phyloP scores from a whole-genome alignment of 1,140 invertebrate species.

The Aradophagus sp. region DNA sequence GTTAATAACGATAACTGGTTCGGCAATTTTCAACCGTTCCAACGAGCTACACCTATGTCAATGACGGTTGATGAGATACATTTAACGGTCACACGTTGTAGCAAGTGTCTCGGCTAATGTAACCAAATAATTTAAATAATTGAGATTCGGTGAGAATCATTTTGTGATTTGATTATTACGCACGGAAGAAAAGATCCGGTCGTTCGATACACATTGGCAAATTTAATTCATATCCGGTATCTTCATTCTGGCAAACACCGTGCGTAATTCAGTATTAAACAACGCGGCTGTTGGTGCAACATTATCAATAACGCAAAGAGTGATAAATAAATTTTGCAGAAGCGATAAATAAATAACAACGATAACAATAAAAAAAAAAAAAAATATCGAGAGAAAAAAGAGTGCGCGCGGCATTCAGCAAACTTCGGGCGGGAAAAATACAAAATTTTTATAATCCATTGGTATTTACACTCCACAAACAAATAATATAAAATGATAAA shows the following conservation, averaged over 20 bases:
- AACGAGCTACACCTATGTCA: too few relatives aligned
- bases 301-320: slow-evolving; percentile 43
- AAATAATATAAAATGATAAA: slow-evolving; percentile 52
- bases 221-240: slow-evolving; percentile 27
- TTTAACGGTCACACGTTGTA: slow-evolving; percentile 18
- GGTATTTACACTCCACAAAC: slow-evolving; percentile 43
- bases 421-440: slow-evolving; percentile 27
- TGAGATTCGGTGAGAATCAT: slow-evolving; percentile 12
- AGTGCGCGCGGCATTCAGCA: slow-evolving; percentile 13
- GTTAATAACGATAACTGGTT: slow-evolving; percentile 1
- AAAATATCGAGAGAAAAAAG: slow-evolving; percentile 1
- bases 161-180: slow-evolving; percentile 18
- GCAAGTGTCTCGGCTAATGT: slow-evolving; percentile 25
- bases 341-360: slow-evolving; percentile 43
- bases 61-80: slow-evolving; percentile 31
- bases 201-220: slow-evolving; percentile 18
- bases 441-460: slow-evolving; percentile 42
- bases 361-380: too few relatives aligned
- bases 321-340: slow-evolving; percentile 38
- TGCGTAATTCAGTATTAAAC: slow-evolving; percentile 18
- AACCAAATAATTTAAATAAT: slow-evolving; percentile 40
- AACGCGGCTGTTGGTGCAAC: slow-evolving; percentile 2
- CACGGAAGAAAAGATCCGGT: slow-evolving; percentile 12
- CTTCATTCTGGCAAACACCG: too few relatives aligned
- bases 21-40: too few relatives aligned